These are phyloP conservation scores for Globicephala melas DNA, from an alignment of 2,113 vertebrate genomes.

Conservation along the genomic window DNA sequence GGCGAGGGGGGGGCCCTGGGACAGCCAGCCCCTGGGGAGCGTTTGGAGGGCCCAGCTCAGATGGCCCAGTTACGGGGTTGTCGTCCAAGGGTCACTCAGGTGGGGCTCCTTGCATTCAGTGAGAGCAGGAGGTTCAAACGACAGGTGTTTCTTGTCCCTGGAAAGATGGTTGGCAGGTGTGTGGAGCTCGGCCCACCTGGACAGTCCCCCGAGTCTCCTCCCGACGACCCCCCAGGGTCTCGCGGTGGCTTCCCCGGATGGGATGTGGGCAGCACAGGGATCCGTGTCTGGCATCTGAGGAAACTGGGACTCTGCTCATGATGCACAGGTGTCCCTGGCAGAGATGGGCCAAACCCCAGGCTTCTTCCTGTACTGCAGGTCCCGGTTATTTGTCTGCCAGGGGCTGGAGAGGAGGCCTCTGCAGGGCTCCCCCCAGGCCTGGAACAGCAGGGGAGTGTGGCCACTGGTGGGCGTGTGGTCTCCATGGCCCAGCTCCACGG, in stretches of 20 bases:
- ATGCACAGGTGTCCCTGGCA: background rate
- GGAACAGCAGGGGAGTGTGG: background rate
- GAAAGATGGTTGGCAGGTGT: no score
- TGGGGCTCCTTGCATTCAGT: background rate
- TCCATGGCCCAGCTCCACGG: background rate
- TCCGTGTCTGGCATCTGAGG: background rate
- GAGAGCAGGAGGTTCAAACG: background rate
- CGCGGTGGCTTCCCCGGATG: accelerated
- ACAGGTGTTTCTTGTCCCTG: background rate
- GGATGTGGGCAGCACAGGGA: background rate
- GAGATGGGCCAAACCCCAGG: background rate
- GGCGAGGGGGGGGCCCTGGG: background rate
- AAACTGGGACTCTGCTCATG: background rate
- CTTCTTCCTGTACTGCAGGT: background rate
- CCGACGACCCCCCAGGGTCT: accelerated
- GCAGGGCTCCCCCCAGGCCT: background rate
- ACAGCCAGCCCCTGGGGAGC: background rate
- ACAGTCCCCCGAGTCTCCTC: accelerated
- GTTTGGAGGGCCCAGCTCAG: background rate
- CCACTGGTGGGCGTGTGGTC: background rate
- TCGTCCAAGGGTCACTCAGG: background rate
- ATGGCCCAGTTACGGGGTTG: background rate
- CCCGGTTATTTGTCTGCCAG: background rate
- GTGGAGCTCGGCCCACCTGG: background rate
- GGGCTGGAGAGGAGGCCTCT: background rate